Conservation (phyloP, 2,797 vertebrate species). For the Cryptoblepharus egeriae region DNA sequence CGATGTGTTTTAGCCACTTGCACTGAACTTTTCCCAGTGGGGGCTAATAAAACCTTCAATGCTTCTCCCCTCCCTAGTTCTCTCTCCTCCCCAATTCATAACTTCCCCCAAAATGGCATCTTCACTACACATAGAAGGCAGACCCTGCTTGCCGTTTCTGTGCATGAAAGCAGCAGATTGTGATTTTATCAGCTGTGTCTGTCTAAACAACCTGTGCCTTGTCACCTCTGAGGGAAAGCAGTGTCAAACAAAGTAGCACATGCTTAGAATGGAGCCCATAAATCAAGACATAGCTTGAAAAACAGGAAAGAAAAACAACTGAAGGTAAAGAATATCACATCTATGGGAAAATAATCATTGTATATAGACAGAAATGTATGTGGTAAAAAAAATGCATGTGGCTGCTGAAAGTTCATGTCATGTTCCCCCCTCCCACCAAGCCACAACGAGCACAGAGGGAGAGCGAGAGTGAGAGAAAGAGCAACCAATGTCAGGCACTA, state of each 20-base stretch:
- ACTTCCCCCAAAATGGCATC: neutral
- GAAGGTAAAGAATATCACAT: neutral
- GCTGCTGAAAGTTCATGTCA: neutral
- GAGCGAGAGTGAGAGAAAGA: neutral
- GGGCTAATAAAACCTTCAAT: slow-evolving; percentile 16
- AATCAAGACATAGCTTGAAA: neutral
- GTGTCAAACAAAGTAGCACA: neutral
- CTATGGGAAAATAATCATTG: neutral
- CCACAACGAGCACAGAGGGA: neutral
- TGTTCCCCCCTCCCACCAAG: neutral
- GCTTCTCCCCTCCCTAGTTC: neutral
- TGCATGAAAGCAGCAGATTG: neutral
- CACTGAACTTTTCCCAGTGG: slow-evolving; percentile 19
- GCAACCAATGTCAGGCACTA: neutral
- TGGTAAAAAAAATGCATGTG: neutral
- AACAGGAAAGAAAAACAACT: neutral
- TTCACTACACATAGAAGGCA: neutral
- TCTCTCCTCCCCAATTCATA: neutral
- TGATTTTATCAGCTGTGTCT: neutral
- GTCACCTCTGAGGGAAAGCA: neutral
- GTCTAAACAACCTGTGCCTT: neutral
- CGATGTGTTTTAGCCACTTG: slow-evolving; percentile 23
- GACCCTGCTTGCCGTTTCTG: too few relatives aligned
- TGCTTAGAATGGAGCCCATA: neutral
- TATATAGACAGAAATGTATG: neutral